Conservation (phyloP, 2,888 invertebrate genomes). For the Andrena trimmerana region DNA sequence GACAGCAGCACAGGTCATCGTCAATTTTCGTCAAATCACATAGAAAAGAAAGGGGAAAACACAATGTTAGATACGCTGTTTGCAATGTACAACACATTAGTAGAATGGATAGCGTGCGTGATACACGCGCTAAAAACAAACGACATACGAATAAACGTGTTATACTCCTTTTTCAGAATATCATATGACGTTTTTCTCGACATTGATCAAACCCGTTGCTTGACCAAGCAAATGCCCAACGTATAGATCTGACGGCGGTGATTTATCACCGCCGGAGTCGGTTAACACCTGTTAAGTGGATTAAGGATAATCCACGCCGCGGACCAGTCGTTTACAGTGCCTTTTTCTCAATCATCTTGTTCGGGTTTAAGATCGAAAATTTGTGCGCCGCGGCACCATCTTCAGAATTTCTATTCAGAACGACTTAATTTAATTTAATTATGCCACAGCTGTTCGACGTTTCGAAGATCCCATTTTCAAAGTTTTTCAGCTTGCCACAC, state of each 20-base stretch:
- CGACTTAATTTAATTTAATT: background rate
- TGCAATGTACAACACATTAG: slow-evolving; percentile 50
- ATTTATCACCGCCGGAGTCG: background rate
- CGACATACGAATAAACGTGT: slow-evolving; percentile 48
- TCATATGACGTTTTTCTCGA: slow-evolving; percentile 38
- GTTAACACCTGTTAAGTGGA: slow-evolving; percentile 20
- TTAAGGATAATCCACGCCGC: background rate
- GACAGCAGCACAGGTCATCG: slow-evolving; percentile 85
- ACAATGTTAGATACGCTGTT: slow-evolving; percentile 83
- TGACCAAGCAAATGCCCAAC: slow-evolving; percentile 84
- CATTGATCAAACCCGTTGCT: slow-evolving; percentile 54
- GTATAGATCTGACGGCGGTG: slow-evolving; percentile 45
- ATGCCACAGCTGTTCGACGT: background rate
- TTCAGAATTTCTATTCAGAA: slow-evolving; percentile 2
- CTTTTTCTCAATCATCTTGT: background rate
- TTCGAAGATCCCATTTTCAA: background rate
- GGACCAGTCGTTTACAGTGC: slow-evolving; percentile 4
- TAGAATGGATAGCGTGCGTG: slow-evolving; percentile 62
- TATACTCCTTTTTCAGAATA: slow-evolving; percentile 37
- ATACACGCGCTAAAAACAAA: slow-evolving; percentile 68
- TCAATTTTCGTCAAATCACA: slow-evolving; percentile 85
- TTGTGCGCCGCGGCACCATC: background rate
- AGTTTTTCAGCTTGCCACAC: background rate
- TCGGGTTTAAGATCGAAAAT: slow-evolving; percentile 9
- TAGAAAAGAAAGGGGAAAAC: slow-evolving; percentile 86